Conservation (phyloP, 2,888 invertebrate species). For the Cosmia trapezina region DNA sequence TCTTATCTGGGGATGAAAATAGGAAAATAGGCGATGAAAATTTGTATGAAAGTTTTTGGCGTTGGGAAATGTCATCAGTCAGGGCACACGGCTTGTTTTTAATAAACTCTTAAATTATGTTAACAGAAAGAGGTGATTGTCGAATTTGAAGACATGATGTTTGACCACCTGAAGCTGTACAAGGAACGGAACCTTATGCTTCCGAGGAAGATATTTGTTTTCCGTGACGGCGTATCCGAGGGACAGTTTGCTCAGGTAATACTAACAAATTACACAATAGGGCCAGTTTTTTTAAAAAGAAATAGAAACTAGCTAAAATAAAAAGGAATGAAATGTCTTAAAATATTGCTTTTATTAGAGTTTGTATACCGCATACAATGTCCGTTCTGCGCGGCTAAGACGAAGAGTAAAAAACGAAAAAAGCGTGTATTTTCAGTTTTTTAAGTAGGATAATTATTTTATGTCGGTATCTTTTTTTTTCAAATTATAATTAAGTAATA, state of each 20-base stretch:
- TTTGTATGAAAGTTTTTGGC: background rate
- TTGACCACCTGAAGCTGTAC: slow-evolving; percentile 92
- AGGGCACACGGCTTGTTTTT: background rate
- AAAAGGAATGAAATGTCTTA: background rate
- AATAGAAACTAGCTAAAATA: background rate
- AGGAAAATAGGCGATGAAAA: background rate
- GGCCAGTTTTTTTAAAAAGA: background rate
- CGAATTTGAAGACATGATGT: slow-evolving; percentile 93
- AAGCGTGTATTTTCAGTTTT: background rate
- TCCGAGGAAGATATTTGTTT: slow-evolving; percentile 93
- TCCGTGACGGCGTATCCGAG: slow-evolving; percentile 96
- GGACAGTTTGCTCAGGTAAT: slow-evolving; percentile 93
- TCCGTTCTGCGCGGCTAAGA: background rate
- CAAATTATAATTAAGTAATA: background rate
- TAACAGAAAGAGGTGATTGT: slow-evolving; percentile 93
- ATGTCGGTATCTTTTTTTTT: background rate
- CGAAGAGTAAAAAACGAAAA: background rate
- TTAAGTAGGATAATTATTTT: background rate
- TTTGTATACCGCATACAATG: background rate
- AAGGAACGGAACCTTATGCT: slow-evolving; percentile 78
- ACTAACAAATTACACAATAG: slow-evolving; percentile 14
- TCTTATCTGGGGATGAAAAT: too few species aligned
- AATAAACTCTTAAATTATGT: slow-evolving; percentile 5
- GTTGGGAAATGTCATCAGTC: background rate
- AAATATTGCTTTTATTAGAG: background rate